A percentile compares a stretch with the other conserved stretches of the same genome.
Evolutionary conservation across 2,888 invertebrate genomes (phyloP).

Genomic region (Ptychoptera contaminata): DNA sequence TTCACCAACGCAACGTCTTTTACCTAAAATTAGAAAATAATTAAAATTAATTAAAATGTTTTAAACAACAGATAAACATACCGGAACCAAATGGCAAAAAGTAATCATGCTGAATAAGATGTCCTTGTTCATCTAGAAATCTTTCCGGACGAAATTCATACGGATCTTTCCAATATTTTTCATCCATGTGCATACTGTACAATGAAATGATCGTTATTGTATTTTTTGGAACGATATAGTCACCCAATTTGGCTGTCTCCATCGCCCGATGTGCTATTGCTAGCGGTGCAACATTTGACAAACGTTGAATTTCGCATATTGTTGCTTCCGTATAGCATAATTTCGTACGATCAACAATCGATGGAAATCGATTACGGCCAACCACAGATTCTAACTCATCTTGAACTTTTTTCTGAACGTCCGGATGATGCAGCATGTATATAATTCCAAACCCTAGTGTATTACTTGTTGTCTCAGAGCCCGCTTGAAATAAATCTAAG

Average conservation of each 20-base stretch:
- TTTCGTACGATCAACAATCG: constrained; percentile 32
- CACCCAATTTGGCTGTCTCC: constrained; percentile 27
- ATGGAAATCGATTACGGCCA: constrained; percentile 24
- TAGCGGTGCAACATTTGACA: constrained; percentile 31
- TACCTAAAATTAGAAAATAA: constrained; percentile 9
- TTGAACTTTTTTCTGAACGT: constrained; percentile 36
- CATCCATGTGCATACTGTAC: constrained; percentile 37
- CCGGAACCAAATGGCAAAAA: constrained; percentile 52
- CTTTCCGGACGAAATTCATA: constrained; percentile 43
- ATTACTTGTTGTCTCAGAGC: constrained; percentile 37
- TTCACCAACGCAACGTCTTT: constrained; percentile 45
- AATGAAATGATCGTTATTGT: constrained; percentile 38
- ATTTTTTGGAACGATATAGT: constrained; percentile 33
- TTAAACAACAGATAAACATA: constrained; percentile 20
- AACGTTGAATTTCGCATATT: constrained; percentile 34
- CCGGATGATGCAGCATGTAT: constrained; percentile 37
- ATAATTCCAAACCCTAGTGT: constrained; percentile 39
- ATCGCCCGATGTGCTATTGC: constrained; percentile 22
- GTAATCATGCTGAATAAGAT: constrained; percentile 35
- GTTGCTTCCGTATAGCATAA: constrained; percentile 39
- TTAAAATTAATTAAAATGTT: not conserved
- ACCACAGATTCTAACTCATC: constrained; percentile 32
- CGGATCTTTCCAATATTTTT: constrained; percentile 39
- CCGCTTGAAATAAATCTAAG: constrained; percentile 44
- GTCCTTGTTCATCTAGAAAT: constrained; percentile 39